Percentiles rank a stretch among this genome's conserved stretches.
These are phyloP conservation scores for Bradypodion ventrale DNA, from an alignment of 2,797 vertebrate genomes.

Conservation along the genomic window DNA sequence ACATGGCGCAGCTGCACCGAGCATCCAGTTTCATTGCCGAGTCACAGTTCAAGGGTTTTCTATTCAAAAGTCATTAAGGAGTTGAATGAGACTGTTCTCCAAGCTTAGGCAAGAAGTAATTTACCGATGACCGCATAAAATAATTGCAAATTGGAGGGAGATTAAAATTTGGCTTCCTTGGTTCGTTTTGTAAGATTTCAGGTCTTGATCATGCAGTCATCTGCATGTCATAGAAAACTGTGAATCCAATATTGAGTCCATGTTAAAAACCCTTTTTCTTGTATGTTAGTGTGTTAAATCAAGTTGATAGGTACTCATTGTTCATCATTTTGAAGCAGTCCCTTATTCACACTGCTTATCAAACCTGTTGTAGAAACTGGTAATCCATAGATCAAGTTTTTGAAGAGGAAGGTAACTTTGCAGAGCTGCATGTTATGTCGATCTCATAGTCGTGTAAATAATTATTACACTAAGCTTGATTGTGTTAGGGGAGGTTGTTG, in stretches of 20 bases:
- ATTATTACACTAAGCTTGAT: neutral
- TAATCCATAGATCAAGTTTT: neutral
- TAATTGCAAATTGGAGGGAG: neutral
- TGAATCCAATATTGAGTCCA: neutral
- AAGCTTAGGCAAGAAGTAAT: neutral
- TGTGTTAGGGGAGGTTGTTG: neutral
- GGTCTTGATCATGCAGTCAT: too few relatives aligned
- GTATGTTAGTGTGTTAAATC: neutral
- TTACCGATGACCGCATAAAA: neutral
- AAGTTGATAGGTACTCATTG: neutral
- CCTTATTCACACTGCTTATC: neutral
- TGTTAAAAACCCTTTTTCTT: neutral
- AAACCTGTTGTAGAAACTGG: neutral
- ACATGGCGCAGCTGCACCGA: conserved; percentile 19
- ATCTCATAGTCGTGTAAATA: neutral
- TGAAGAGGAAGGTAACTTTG: neutral
- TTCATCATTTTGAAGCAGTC: neutral
- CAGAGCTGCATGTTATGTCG: neutral
- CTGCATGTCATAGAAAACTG: neutral
- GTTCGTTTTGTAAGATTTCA: neutral
- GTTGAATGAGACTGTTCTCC: neutral
- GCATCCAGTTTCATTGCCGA: conserved; percentile 13
- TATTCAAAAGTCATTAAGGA: conserved; percentile 28
- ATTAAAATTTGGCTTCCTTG: neutral
- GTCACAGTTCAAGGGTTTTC: neutral